Conservation (phyloP, 2,888 invertebrate genomes). For the Petrolisthes manimaculis region DNA sequence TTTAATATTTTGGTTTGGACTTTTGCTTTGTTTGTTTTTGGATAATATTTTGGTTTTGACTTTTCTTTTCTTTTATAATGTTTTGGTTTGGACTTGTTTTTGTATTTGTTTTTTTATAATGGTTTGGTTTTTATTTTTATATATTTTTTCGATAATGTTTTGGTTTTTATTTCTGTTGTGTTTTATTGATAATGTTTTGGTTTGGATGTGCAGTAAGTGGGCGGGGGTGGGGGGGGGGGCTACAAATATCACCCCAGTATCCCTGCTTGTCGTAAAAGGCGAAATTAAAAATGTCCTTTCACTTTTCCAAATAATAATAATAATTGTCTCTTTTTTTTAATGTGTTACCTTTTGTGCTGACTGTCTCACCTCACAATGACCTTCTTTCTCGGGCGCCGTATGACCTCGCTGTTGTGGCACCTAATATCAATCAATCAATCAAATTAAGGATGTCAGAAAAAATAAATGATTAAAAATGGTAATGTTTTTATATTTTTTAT, state of each 20-base stretch:
- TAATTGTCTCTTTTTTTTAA: not conserved
- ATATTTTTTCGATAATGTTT: not conserved
- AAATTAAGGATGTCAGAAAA: too few relatives aligned
- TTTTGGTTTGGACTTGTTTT: not conserved
- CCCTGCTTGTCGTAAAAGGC: not conserved
- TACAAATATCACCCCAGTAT: not conserved
- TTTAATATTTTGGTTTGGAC: not conserved
- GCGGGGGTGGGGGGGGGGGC: not conserved
- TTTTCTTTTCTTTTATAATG: not conserved
- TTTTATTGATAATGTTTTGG: not conserved
- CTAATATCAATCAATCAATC: too few relatives aligned
- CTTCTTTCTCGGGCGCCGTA: too few relatives aligned
- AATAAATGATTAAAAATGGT: too few relatives aligned
- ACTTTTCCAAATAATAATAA: not conserved
- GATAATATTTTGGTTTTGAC: not conserved
- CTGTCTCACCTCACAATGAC: too few relatives aligned
- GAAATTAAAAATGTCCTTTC: not conserved
- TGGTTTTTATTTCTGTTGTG: not conserved
- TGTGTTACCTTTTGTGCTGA: too few relatives aligned
- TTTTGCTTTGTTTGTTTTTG: not conserved
- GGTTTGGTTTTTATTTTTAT: not conserved
- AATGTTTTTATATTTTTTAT: too few relatives aligned
- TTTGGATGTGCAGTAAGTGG: too few relatives aligned
- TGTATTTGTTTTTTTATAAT: not conserved
- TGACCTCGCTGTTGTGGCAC: too few relatives aligned